Base-by-base conservation (phyloP, 2,797 vertebrate species). In the Limosa lapponica region DNA sequence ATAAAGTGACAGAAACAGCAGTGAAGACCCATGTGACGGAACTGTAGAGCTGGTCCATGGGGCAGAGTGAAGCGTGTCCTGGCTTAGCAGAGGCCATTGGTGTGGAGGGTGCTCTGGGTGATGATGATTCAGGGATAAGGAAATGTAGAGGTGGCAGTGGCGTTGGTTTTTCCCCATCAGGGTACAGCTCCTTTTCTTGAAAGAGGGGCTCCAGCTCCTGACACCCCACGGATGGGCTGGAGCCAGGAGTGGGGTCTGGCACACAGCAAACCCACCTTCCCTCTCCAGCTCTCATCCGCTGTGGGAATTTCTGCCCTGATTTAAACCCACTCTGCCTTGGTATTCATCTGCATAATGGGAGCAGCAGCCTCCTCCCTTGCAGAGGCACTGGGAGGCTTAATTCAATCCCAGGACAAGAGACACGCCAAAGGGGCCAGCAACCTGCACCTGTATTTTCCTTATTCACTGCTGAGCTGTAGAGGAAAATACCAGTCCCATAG, bases 1-100 rank as follows among this genome's bases (percentile, higher is more conserved):
- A 86, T 37, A 16, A 85, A 51, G 43, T 14, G 37, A 18, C 18
- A 41, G 72, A 27, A 88, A 7, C 1, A 73, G 71, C 34, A 52
- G 62, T 7, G 58, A 59, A 89, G 51, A 61, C 17, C 37, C 22
- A 5, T 0, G 4, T 3, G 15, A 37, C 3, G 13, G n/a, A 74
- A 55, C 41, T 4, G 27, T 3, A 43, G 74, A 66, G 34, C 14
- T 71, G 28, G 19, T 20, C 36, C 28, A 2, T 0, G 12, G 44
- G 27, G 54, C 52, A 62, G 54, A 72, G 25, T 0, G 0, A 10
- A 13, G 25, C 0, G 25, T 3, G 32, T 64, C 39, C 28, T 32
- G 61, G 28, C 28, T 43, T 23, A 41, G 61, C 14, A 34, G 59
- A 22, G 36, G 14, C 4, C 0, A 3, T 11, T 32, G 34, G 8